Evolutionary conservation across 2,888 invertebrate species (phyloP), one percentile per base, ranked within the genome.

Genomic region (Pandemis heparana): DNA sequence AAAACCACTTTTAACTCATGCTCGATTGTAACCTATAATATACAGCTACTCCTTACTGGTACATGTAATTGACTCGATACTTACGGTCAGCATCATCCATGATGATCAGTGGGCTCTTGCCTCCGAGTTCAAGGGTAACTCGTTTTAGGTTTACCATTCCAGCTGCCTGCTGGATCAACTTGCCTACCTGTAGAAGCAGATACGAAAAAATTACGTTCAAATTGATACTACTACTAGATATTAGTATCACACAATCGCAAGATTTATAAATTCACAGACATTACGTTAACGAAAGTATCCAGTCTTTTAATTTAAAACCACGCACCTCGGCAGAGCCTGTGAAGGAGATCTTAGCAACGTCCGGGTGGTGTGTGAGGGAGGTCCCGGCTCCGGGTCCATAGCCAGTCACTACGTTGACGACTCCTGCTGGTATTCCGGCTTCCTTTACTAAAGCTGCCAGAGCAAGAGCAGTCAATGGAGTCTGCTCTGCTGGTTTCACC

Each of bases 401-500:
- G 0, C 99, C 99, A 18, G 98, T 97, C 2, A 99, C 95, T 14
- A 99, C 95, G 86, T 99, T 99, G 0, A 99, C 88, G 0, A 99
- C 99, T 8, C 99, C 99, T 18, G 96, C 95, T 0, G 99, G 99
- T 78, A 98, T 96, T 1, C 98, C 98, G 60, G 98, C 98, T 92
- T 99, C 97, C 79, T 95, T 96, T n/a, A 95, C 88, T 71, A 99
- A 91, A 71, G 97, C 96, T 0, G 98, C 98, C 3, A 98, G 90
- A 80, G 97, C 97, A 23, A 98, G 92, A 0, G 99, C 98, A 0
- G 98, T 97, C 63, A 99, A 91, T 0, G 98, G 97, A 0, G 99
- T 99, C 89, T 99, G 99, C 87, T 99, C 99, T 0, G 99, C 99
- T 0, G 98, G 97, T 89, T 99, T 99, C 78, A 99, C 94, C 0